Conservation (phyloP, 2,888 invertebrate genomes). For the Orgyia antiqua region DNA sequence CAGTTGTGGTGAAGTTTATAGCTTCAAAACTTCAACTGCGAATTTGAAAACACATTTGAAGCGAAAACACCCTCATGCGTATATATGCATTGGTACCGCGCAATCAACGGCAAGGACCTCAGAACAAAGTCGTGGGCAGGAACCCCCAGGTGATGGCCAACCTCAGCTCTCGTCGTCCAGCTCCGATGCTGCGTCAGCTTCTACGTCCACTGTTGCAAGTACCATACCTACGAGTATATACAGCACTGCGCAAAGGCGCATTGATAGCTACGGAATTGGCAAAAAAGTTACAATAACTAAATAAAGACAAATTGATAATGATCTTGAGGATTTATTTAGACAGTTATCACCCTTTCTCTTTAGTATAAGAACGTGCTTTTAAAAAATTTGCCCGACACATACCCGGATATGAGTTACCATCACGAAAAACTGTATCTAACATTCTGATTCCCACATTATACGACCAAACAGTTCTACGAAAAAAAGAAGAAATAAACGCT, state of each 20-base stretch:
- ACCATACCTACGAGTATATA: neutral
- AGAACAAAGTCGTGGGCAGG: neutral
- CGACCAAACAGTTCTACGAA: neutral
- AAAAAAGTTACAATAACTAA: neutral
- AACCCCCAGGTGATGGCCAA: neutral
- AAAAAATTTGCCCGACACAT: conserved; percentile 3
- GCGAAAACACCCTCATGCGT: neutral
- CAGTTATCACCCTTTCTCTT: conserved; percentile 14
- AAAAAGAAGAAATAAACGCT: conserved; percentile 3
- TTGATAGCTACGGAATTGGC: neutral
- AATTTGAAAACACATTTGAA: conserved; percentile 4
- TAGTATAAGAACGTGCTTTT: conserved; percentile 16
- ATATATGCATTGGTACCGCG: neutral
- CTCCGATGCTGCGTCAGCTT: neutral
- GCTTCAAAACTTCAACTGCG: conserved; percentile 11
- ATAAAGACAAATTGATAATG: conserved; percentile 1
- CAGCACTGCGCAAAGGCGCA: neutral
- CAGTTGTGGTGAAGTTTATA: conserved; percentile 16
- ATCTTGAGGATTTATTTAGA: conserved; percentile 2
- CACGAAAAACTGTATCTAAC: conserved; percentile 1
- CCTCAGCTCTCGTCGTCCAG: neutral
- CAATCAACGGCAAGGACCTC: neutral
- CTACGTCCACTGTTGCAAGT: neutral
- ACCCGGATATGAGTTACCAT: conserved; percentile 2
- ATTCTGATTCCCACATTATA: neutral